A percentile compares a stretch with the other conserved stretches of the same genome.
phyloP scores from a whole-genome alignment of 2,888 invertebrate species.

The Boloria selene region DNA sequence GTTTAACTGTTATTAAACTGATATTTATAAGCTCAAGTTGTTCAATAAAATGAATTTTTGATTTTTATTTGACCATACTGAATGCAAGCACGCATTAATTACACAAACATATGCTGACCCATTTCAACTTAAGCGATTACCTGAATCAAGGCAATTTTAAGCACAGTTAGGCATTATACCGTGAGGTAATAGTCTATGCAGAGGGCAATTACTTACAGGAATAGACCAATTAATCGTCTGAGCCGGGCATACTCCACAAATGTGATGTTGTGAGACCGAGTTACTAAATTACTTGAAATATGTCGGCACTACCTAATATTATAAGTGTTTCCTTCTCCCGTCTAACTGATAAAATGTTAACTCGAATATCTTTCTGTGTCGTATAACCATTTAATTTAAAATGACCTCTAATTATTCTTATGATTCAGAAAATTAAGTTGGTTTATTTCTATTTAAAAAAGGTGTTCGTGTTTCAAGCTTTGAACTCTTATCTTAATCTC shows the following conservation, averaged over 20 bases:
- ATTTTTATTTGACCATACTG: no score
- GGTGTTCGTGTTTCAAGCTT: not conserved
- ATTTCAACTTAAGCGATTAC: slow-evolving; percentile 37
- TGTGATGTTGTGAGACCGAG: slow-evolving; percentile 45
- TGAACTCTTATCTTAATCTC: slow-evolving; percentile 19
- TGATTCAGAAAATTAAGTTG: not conserved
- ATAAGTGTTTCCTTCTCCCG: slow-evolving; percentile 19
- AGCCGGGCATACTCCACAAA: slow-evolving; percentile 41
- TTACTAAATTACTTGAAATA: slow-evolving; percentile 44
- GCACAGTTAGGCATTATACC: slow-evolving; percentile 42
- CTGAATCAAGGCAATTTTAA: slow-evolving; percentile 45
- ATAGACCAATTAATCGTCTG: slow-evolving; percentile 56
- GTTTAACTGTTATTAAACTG: no score
- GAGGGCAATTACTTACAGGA: slow-evolving; percentile 57
- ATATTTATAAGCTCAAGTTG: no score
- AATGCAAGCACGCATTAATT: slow-evolving; percentile 1
- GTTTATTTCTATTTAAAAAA: not conserved
- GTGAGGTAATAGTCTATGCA: slow-evolving; percentile 49
- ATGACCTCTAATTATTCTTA: not conserved
- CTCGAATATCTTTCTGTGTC: slow-evolving; percentile 4
- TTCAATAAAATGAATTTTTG: no score
- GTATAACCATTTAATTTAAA: not conserved
- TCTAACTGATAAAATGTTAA: not conserved
- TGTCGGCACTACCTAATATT: slow-evolving; percentile 41
- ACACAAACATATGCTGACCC: slow-evolving; percentile 12